phyloP scores from a whole-genome alignment of 2,113 vertebrate species.

The Notechis scutatus region DNA sequence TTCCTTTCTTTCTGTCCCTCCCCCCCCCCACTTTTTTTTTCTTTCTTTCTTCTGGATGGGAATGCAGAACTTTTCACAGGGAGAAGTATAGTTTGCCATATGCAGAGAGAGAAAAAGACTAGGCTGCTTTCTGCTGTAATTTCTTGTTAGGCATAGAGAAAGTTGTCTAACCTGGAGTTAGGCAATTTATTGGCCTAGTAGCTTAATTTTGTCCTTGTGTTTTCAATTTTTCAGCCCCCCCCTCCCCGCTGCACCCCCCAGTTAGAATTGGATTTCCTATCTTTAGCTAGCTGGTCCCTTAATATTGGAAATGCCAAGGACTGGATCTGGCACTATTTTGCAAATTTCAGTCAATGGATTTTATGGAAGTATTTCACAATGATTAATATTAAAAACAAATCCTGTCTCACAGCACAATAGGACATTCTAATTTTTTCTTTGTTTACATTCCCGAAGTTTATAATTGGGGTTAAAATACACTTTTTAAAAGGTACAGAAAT shows the following conservation, averaged over 20 bases:
- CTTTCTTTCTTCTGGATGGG: neutral
- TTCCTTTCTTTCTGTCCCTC: neutral
- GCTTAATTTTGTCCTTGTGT: neutral
- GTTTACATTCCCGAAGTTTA: neutral
- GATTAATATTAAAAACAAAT: neutral
- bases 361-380: neutral
- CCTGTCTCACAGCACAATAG: neutral
- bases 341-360: neutral
- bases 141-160: neutral
- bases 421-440: neutral
- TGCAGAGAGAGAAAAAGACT: neutral
- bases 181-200: neutral
- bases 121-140: neutral
- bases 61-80: neutral
- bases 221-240: neutral
- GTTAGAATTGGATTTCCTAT: neutral
- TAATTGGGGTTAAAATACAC: neutral
- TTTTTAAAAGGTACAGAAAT: neutral
- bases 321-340: neutral
- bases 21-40: neutral
- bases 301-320: neutral
- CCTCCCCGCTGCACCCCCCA: neutral
- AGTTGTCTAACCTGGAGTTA: neutral
- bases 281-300: neutral
- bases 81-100: neutral